Conservation (phyloP, 2,113 vertebrate genomes). For the Merops nubicus region DNA sequence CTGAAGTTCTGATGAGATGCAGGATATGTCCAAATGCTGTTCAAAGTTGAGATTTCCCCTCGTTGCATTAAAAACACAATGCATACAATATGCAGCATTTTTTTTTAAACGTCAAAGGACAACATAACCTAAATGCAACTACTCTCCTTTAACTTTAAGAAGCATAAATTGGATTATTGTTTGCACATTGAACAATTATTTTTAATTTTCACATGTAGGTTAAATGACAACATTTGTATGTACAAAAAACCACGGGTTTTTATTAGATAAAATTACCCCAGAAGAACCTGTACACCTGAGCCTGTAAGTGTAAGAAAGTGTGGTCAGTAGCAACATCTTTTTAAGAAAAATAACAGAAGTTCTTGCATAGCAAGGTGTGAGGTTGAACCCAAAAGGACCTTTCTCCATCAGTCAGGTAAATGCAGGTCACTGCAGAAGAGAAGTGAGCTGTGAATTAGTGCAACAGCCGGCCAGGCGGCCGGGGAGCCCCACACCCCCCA, state of each 20-base stretch:
- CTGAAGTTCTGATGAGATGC: slow-evolving; percentile 73
- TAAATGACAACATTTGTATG: slow-evolving; percentile 66
- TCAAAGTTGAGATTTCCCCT: slow-evolving; percentile 51
- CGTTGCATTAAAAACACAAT: slow-evolving; percentile 74
- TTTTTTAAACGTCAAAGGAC: slow-evolving; percentile 76
- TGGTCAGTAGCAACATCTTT: slow-evolving; percentile 64
- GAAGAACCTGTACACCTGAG: slow-evolving; percentile 79
- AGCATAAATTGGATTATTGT: slow-evolving; percentile 64
- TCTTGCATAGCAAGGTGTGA: slow-evolving; percentile 82
- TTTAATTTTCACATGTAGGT: slow-evolving; percentile 63
- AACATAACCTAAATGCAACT: slow-evolving; percentile 82
- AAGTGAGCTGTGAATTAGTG: slow-evolving; percentile 66
- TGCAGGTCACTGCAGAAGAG: slow-evolving; percentile 51
- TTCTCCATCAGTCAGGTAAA: slow-evolving; percentile 37
- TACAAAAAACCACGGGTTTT: slow-evolving; percentile 64
- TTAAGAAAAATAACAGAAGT: slow-evolving; percentile 70
- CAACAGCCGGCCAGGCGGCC: slow-evolving; percentile 55
- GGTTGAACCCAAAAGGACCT: slow-evolving; percentile 67
- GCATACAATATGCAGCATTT: slow-evolving; percentile 88
- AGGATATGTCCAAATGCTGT: slow-evolving; percentile 69
- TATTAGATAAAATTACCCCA: slow-evolving; percentile 65
- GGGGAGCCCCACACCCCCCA: slow-evolving; percentile 25
- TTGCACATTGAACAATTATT: slow-evolving; percentile 65
- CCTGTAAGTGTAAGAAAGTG: slow-evolving; percentile 69
- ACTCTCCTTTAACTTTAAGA: slow-evolving; percentile 65